Evolutionary conservation across 1,140 invertebrate species (phyloP).

Genomic region (Heliconius congener): DNA sequence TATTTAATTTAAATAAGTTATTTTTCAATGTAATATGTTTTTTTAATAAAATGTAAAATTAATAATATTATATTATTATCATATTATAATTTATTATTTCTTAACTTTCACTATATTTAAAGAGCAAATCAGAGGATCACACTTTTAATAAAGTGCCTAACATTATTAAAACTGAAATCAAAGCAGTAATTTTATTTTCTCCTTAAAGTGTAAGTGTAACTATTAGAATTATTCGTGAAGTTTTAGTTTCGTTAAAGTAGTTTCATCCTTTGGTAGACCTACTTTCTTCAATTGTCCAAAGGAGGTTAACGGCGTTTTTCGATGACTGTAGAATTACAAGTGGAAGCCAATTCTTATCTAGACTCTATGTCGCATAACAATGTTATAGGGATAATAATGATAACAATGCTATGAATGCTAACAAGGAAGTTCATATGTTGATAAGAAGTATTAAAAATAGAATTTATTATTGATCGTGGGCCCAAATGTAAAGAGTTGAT

Average conservation of each 20-base stretch:
- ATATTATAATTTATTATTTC: too few species aligned
- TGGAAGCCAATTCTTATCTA: conserved; percentile 45
- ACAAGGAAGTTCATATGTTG: not conserved
- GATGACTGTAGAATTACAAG: conserved; percentile 64
- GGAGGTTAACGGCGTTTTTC: conserved; percentile 71
- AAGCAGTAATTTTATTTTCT: not conserved
- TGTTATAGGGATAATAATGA: conserved; percentile 20
- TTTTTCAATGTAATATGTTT: too few species aligned
- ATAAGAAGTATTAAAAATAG: not conserved
- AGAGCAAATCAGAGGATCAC: too few species aligned
- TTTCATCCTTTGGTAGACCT: conserved; percentile 39
- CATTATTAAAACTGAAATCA: not conserved
- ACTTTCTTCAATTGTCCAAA: conserved; percentile 70
- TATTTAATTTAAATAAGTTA: too few species aligned
- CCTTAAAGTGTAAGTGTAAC: not conserved
- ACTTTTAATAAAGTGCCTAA: too few species aligned
- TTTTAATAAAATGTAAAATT: too few species aligned
- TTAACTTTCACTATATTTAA: too few species aligned
- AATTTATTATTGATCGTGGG: not conserved
- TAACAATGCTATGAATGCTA: conserved; percentile 42
- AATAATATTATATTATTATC: too few species aligned
- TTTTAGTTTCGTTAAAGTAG: conserved; percentile 27
- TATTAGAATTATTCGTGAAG: not conserved
- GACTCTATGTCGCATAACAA: conserved; percentile 52
- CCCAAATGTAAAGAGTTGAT: too few species aligned